Conservation (phyloP, 2,888 invertebrate genomes). For the Rutpela maculata region DNA sequence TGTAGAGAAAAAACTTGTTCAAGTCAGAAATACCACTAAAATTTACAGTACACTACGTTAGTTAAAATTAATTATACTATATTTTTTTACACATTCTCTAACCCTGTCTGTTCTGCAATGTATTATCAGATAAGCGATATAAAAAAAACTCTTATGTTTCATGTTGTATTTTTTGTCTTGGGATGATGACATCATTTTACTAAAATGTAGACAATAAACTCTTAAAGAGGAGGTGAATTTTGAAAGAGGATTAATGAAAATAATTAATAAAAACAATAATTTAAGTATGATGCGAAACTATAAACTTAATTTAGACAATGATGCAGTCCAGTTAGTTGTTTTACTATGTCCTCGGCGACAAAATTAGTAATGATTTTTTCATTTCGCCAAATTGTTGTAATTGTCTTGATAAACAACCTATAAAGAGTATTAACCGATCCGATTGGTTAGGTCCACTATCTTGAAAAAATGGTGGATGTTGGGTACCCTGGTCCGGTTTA, state of each 20-base stretch:
- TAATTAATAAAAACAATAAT: too few species aligned
- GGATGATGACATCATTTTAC: neutral
- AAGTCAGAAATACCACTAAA: neutral
- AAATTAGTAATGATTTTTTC: too few species aligned
- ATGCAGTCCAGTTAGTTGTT: too few species aligned
- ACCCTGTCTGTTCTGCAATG: neutral
- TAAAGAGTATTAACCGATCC: too few species aligned
- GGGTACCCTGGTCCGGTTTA: too few species aligned
- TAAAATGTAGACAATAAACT: neutral
- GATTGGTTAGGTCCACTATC: too few species aligned
- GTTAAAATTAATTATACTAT: slow-evolving; percentile 7
- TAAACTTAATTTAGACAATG: too few species aligned
- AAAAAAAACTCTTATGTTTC: neutral
- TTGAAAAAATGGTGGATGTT: too few species aligned
- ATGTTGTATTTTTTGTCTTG: neutral
- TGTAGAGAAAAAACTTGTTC: neutral
- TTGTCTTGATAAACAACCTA: too few species aligned
- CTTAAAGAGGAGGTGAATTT: neutral
- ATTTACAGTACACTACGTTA: neutral
- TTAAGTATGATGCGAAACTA: too few species aligned
- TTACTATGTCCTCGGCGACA: too few species aligned
- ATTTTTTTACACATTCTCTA: neutral
- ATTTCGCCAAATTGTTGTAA: too few species aligned
- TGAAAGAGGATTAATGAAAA: neutral
- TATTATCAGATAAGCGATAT: neutral